Percentiles rank a stretch among this genome's conserved stretches.
Evolutionary conservation across 2,797 vertebrate species (phyloP).

Genomic region (Protonibea diacanthus): DNA sequence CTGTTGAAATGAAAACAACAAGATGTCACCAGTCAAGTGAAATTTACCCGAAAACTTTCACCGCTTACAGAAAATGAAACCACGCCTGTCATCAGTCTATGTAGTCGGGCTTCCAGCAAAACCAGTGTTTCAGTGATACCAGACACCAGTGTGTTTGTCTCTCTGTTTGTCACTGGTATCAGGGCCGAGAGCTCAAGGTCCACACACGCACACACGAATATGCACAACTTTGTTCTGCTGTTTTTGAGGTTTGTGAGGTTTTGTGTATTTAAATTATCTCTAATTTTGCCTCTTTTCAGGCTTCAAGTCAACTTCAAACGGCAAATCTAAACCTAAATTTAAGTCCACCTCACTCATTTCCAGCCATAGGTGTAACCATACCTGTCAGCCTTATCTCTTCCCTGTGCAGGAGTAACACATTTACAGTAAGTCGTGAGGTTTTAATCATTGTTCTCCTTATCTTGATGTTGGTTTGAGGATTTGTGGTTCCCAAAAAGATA

Average conservation of each 20-base stretch:
- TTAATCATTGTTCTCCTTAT: not conserved
- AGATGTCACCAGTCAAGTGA: not conserved
- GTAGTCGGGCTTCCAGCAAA: conserved; percentile 34
- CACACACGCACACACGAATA: conserved; percentile 3
- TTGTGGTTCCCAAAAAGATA: not conserved
- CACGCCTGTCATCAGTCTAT: conserved; percentile 17
- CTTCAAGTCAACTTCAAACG: not conserved
- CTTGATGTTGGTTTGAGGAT: not conserved
- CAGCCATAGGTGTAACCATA: not conserved
- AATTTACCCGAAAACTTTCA: not conserved
- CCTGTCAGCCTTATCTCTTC: too few species aligned
- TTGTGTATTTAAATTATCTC: not conserved
- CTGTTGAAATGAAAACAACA: not conserved
- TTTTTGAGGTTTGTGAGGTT: not conserved
- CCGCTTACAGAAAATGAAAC: conserved; percentile 52
- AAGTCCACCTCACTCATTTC: not conserved
- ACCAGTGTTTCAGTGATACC: conserved; percentile 59
- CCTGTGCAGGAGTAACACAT: not conserved
- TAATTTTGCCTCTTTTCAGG: not conserved
- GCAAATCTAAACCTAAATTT: not conserved
- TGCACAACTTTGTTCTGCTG: not conserved
- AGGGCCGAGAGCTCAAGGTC: conserved; percentile 51
- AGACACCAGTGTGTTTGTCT: conserved; percentile 49
- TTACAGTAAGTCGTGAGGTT: not conserved
- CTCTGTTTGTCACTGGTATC: conserved; percentile 34